A percentile compares a stretch with the other conserved stretches of the same genome.
These are phyloP conservation scores for Tychaedon coryphoeus DNA, from an alignment of 2,113 vertebrate species.

Conservation along the genomic window DNA sequence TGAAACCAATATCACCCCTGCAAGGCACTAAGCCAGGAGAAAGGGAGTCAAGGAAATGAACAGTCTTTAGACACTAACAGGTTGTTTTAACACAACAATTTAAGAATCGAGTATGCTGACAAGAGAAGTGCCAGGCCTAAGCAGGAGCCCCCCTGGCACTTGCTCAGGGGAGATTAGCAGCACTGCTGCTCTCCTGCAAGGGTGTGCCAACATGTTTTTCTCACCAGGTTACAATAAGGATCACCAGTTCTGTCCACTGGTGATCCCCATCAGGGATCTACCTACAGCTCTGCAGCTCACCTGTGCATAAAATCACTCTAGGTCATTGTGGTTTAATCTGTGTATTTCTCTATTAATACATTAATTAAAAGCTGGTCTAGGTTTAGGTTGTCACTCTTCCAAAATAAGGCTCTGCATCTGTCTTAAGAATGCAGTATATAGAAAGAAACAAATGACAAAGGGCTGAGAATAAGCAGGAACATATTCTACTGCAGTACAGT, in stretches of 20 bases:
- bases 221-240: background rate
- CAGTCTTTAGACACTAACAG: background rate
- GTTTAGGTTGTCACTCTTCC: background rate
- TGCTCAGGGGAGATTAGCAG: background rate
- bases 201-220: background rate
- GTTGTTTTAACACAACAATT: background rate
- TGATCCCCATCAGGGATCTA: background rate
- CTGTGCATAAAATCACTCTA: background rate
- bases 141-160: rapidly evolving
- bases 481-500: background rate
- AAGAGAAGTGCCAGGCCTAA: background rate
- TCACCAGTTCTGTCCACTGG: background rate
- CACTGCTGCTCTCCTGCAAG: background rate
- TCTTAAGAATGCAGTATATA: background rate
- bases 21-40: background rate
- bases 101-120: background rate
- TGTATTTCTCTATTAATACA: background rate
- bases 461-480: background rate
- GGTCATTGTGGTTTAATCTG: background rate
- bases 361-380: background rate
- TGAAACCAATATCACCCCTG: background rate
- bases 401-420: background rate
- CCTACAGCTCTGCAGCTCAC: background rate
- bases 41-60: background rate
- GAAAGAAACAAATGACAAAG: background rate